Evolutionary conservation across 2,888 invertebrate species (phyloP), one percentile per base, ranked within the genome.

Genomic region (Agrenia bidenticulata): DNA sequence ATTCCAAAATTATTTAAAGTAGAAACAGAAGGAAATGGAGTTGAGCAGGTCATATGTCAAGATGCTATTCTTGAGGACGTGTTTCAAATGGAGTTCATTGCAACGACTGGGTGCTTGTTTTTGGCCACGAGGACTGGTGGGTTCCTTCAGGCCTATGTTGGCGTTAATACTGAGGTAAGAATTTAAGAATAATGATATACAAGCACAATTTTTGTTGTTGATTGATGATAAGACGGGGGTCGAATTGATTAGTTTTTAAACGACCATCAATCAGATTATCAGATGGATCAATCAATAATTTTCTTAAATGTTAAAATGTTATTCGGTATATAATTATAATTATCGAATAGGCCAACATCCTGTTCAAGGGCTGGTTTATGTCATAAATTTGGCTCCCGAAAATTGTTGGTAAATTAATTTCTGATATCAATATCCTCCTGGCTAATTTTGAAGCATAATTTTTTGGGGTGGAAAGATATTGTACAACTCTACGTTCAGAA

Each of bases 401-500:
- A 66, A 7, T 67, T 65, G 66, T 73, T 75, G 75, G 74, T 39
- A 76, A 68, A 76, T 63, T 67, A 76, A 69, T 53, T 17, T 56
- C 67, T 70, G 72, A n/a, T 64, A 73, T 66, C 67, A 72, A 63
- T 74, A 76, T 76, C 76, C 76, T 76, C 73, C 73, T 73, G 72
- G 66, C 61, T 69, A 67, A 61, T 69, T 73, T 39, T n/a, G 49
- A 53, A 53, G 58, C 26, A 73, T 71, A 73, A 70, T 72, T 69
- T 72, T 64, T 63, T 72, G 72, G 76, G 73, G 76, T 76, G 76
- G 76, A 76, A 76, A 73, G 72, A 72, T 73, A 65, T 64, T 68
- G 72, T 11, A 76, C 76, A 75, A 24, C 50, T 50, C 7, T 17
- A 24, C 5, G 13, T 23, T 49, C 5, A 39, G n/a, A n/a, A n/a